Conservation (phyloP, 2,797 vertebrate genomes). For the Remorina albescens region DNA sequence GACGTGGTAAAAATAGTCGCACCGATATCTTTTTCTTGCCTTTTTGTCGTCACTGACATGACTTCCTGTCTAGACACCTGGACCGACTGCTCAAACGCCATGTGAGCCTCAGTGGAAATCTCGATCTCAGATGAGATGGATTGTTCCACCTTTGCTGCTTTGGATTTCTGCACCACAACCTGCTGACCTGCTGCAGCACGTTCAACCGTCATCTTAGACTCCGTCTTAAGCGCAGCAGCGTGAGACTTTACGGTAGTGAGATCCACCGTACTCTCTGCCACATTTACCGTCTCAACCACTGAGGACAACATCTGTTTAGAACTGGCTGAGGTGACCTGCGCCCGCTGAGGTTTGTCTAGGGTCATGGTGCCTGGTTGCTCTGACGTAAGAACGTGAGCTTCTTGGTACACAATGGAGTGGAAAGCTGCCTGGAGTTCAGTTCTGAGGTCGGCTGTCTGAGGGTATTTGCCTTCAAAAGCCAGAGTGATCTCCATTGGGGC, state of each 20-base stretch:
- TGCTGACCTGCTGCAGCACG: conserved; percentile 65
- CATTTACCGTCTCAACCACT: conserved; percentile 76
- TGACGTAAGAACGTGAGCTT: conserved; percentile 85
- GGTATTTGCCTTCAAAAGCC: conserved; percentile 86
- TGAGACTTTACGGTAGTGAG: conserved; percentile 72
- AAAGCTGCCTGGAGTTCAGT: conserved; percentile 89
- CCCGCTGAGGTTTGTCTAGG: conserved; percentile 80
- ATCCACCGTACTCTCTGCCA: conserved; percentile 75
- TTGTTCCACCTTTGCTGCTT: conserved; percentile 44
- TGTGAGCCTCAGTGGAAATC: conserved; percentile 58
- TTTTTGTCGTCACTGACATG: conserved; percentile 68
- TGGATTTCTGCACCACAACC: conserved; percentile 75
- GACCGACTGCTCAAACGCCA: conserved; percentile 72
- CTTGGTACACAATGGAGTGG: conserved; percentile 88
- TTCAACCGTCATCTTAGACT: conserved; percentile 70
- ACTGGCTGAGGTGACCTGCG: conserved; percentile 70
- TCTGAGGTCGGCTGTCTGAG: conserved; percentile 88
- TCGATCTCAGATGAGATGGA: conserved; percentile 66
- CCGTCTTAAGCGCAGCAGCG: conserved; percentile 78
- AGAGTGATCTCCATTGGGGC: conserved; percentile 88
- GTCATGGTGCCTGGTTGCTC: conserved; percentile 83
- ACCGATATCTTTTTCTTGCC: conserved; percentile 78
- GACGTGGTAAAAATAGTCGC: conserved; percentile 59
- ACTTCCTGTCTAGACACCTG: conserved; percentile 81
- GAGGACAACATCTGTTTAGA: conserved; percentile 78